Conservation (phyloP, 2,797 vertebrate species). For the Acanthopagrus latus region DNA sequence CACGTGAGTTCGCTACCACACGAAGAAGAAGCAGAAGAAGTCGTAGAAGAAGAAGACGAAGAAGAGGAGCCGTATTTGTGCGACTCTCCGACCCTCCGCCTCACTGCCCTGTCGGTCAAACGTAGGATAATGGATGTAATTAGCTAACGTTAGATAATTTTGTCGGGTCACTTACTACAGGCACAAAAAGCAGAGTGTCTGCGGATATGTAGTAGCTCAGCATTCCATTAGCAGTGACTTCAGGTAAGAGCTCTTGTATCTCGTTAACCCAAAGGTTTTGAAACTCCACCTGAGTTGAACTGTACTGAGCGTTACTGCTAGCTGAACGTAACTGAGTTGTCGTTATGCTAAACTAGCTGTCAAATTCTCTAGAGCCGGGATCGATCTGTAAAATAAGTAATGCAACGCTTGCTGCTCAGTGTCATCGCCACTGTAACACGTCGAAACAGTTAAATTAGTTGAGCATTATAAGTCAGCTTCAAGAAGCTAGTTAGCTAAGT, state of each 20-base stretch:
- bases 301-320: neutral
- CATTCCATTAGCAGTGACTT: conserved; percentile 4
- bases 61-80: too few species aligned
- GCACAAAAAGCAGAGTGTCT: too few species aligned
- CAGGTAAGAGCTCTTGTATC: conserved; percentile 54
- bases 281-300: neutral
- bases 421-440: too few species aligned
- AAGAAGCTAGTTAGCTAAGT: neutral
- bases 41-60: too few species aligned
- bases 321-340: neutral
- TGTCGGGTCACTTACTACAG: neutral
- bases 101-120: conserved; percentile 7
- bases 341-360: neutral
- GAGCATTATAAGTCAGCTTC: neutral
- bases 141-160: conserved; percentile 3
- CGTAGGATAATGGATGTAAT: conserved; percentile 22
- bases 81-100: neutral
- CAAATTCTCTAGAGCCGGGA: neutral
- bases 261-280: neutral
- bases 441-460: neutral
- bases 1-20: neutral
- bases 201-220: neutral
- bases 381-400: neutral
- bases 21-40: neutral
- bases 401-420: neutral